Evolutionary conservation across 2,888 invertebrate species (phyloP).

Genomic region (Gari tellinella): DNA sequence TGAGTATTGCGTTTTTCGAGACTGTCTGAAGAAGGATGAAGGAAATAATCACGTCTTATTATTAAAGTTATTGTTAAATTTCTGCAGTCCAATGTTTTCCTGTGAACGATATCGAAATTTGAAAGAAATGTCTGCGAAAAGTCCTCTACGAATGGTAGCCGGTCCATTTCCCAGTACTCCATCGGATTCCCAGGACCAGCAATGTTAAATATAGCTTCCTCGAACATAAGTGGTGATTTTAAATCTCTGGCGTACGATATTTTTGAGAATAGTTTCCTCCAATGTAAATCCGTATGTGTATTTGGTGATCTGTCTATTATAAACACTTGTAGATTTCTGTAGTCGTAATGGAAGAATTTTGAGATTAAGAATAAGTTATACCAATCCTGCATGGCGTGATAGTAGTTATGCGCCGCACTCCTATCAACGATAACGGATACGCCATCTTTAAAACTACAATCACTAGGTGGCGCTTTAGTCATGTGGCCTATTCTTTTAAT

Average conservation of each 20-base stretch:
- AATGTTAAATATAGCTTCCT: conserved; percentile 45
- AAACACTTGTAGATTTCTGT: conserved; percentile 29
- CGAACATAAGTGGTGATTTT: conserved; percentile 15
- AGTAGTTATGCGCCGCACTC: conserved; percentile 53
- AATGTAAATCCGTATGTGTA: conserved; percentile 47
- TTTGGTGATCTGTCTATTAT: conserved; percentile 40
- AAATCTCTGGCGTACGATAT: conserved; percentile 24
- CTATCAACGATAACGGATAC: conserved; percentile 32
- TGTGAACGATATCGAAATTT: conserved; percentile 24
- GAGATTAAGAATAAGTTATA: conserved; percentile 47
- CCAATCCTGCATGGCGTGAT: conserved; percentile 58
- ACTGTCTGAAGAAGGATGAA: conserved; percentile 31
- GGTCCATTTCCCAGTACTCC: conserved; percentile 32
- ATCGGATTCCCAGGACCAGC: conserved; percentile 51
- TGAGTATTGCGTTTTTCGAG: conserved; percentile 36
- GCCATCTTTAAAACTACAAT: too few species aligned
- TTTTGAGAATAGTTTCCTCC: conserved; percentile 32
- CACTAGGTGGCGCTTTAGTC: too few species aligned
- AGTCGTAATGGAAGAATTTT: conserved; percentile 24
- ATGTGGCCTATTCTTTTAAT: too few species aligned
- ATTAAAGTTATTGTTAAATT: conserved; percentile 34
- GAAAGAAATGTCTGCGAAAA: conserved; percentile 36
- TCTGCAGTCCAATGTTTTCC: conserved; percentile 25
- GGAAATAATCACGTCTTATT: conserved; percentile 39
- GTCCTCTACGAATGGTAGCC: conserved; percentile 41